phyloP scores from a whole-genome alignment of 2,888 invertebrate species.

The Linnaemya vulpina region DNA sequence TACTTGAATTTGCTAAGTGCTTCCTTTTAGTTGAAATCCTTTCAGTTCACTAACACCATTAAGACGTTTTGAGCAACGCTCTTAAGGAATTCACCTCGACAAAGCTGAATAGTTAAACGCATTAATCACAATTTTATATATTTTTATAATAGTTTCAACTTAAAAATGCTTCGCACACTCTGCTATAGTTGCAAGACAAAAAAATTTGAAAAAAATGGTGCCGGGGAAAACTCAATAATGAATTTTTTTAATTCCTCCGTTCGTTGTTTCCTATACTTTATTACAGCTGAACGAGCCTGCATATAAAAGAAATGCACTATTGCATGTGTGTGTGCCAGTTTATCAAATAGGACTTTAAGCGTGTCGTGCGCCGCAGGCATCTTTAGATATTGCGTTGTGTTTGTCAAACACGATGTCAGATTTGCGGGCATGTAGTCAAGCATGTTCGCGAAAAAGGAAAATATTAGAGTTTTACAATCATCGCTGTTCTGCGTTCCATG shows the following conservation, averaged over 20 bases:
- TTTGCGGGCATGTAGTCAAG: slow-evolving; percentile 31
- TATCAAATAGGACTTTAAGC: not conserved
- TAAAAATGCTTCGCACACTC: slow-evolving; percentile 26
- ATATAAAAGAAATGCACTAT: not conserved
- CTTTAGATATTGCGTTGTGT: slow-evolving; percentile 25
- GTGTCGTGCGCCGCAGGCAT: not conserved
- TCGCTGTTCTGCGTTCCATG: too few relatives aligned
- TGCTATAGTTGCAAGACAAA: not conserved
- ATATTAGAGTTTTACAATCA: not conserved
- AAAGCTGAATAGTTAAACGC: not conserved
- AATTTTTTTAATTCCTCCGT: slow-evolving; percentile 27
- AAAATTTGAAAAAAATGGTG: slow-evolving; percentile 8
- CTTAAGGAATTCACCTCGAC: not conserved
- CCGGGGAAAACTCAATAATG: slow-evolving; percentile 44
- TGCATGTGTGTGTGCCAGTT: not conserved
- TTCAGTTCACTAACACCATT: too few relatives aligned
- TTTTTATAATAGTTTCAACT: slow-evolving; percentile 10
- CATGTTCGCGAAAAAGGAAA: not conserved
- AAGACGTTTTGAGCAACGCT: too few relatives aligned
- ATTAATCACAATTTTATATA: not conserved
- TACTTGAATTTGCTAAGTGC: too few relatives aligned
- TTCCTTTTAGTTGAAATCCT: too few relatives aligned
- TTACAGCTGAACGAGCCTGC: slow-evolving; percentile 16
- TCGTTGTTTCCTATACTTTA: slow-evolving; percentile 5
- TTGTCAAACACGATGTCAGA: slow-evolving; percentile 43